phyloP scores from a whole-genome alignment of 2,113 vertebrate genomes.

The Oryzias woworae region DNA sequence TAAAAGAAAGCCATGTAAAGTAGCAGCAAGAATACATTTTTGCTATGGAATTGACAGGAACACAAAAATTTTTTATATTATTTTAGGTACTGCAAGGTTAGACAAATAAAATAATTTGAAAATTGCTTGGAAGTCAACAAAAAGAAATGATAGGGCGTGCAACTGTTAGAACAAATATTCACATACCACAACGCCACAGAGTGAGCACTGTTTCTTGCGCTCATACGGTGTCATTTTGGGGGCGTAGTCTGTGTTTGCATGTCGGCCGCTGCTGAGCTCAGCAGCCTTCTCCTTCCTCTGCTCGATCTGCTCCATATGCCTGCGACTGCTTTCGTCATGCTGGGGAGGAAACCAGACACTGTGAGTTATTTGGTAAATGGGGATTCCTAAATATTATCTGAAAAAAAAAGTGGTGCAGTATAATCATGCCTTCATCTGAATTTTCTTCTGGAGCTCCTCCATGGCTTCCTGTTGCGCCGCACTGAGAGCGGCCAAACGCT shows the following conservation, averaged over 20 bases:
- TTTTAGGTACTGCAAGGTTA: background rate
- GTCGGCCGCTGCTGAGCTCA: slow-evolving; percentile 95
- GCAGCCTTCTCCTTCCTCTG: slow-evolving; percentile 98
- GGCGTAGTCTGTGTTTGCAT: slow-evolving; percentile 94
- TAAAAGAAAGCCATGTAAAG: too few relatives aligned
- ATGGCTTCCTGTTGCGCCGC: slow-evolving; percentile 97
- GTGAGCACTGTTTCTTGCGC: slow-evolving; percentile 93
- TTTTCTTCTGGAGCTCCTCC: slow-evolving; percentile 99
- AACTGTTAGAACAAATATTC: background rate
- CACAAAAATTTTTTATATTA: background rate
- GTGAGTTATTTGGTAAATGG: slow-evolving; percentile 9
- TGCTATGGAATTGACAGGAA: background rate
- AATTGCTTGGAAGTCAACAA: background rate
- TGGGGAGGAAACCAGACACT: slow-evolving; percentile 49
- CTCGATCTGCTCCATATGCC: slow-evolving; percentile 99
- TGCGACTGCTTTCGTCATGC: slow-evolving; percentile 96
- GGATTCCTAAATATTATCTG: background rate
- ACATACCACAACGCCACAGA: slow-evolving; percentile 89
- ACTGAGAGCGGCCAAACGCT: slow-evolving; percentile 92
- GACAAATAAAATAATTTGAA: background rate
- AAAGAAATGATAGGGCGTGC: background rate
- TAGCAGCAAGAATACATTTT: too few relatives aligned
- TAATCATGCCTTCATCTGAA: slow-evolving; percentile 89
- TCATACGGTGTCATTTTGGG: slow-evolving; percentile 98
- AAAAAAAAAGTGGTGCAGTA: background rate